Conservation (phyloP, 2,797 vertebrate species). For the Megaceryle alcyon region DNA sequence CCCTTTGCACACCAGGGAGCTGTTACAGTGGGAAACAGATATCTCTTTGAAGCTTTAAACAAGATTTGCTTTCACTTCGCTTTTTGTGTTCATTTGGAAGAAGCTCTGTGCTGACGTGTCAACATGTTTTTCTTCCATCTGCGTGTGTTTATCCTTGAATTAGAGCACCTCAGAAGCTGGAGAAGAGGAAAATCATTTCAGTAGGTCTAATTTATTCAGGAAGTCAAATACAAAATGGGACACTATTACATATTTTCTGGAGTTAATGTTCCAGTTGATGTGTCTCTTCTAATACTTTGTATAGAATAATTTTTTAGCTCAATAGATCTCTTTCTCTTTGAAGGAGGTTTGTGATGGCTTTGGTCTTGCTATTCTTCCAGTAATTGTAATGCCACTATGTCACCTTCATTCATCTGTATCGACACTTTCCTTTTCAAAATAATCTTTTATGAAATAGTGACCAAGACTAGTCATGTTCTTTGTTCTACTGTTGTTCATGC, state of each 20-base stretch:
- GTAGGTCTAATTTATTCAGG: not conserved
- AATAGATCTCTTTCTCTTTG: not conserved
- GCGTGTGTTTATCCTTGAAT: conserved; percentile 27
- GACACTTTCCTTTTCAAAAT: not conserved
- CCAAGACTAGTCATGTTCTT: not conserved
- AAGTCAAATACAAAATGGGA: not conserved
- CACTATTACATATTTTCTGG: not conserved
- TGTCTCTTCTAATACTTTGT: not conserved
- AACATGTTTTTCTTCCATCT: conserved; percentile 54
- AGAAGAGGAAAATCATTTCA: not conserved
- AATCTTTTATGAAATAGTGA: not conserved
- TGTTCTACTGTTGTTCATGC: not conserved
- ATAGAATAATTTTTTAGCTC: not conserved
- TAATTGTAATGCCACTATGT: not conserved
- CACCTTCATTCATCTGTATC: not conserved
- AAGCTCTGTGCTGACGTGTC: conserved; percentile 53
- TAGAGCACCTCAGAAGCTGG: not conserved
- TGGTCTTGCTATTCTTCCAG: not conserved
- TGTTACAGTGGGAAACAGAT: conserved; percentile 40
- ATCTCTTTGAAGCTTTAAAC: conserved; percentile 53
- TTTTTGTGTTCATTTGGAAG: conserved; percentile 8
- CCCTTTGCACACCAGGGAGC: conserved; percentile 40
- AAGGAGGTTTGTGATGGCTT: not conserved
- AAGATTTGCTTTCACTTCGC: not conserved
- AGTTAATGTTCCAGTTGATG: not conserved